Base-by-base conservation (phyloP, 2,797 vertebrate species). In the Pachyuromys duprasi region DNA sequence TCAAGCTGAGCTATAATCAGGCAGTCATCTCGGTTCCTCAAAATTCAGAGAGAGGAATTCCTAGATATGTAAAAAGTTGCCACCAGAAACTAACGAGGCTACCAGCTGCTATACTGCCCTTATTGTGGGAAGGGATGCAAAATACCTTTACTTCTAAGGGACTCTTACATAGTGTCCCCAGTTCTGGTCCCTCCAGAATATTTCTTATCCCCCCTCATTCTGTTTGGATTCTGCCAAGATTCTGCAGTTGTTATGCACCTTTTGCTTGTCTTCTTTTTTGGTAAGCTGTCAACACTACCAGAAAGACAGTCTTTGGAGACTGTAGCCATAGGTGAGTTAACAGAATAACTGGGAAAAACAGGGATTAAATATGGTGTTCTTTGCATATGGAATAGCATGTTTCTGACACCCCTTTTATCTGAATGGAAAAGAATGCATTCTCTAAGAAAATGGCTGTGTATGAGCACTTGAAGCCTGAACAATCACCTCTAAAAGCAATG, bases 371-470 rank as follows among this genome's bases (percentile, higher is more conserved):
- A 69, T 28, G 22, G 11, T 67, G 14, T 62, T 75, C 33, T 89
- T 81, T 86, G 28, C 17, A 33, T 5, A 33, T 22, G 49, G 0
- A 89, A 60, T 69, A 4, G 2, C 28, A 39, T 89, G 75, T 53
- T 97, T 89, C 55, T 70, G 45, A 92, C 65, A 75, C 18, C 8
- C 3, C 80, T 69, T 62, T 86, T 3, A 92, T 83, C 82, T 81
- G 33, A 92, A 67, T 42, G 69, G 28, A 45, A 91, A 95, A 69
- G n/a, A 86, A 91, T 26, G 0, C 26, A 39, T 81, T 63, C 42
- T 80, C 49, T 53, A 76, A 91, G 65, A 36, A 24, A 24, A 31
- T 53, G 31, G 3, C 72, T 78, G 3, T 9, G 42, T 70, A 65
- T 22, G 62, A 86, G 3, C 33, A 62, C 33, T 14, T 33, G 24